Evolutionary conservation across 2,888 invertebrate species (phyloP), one percentile per base, ranked within the genome.

Genomic region (Oxytorus armatus): DNA sequence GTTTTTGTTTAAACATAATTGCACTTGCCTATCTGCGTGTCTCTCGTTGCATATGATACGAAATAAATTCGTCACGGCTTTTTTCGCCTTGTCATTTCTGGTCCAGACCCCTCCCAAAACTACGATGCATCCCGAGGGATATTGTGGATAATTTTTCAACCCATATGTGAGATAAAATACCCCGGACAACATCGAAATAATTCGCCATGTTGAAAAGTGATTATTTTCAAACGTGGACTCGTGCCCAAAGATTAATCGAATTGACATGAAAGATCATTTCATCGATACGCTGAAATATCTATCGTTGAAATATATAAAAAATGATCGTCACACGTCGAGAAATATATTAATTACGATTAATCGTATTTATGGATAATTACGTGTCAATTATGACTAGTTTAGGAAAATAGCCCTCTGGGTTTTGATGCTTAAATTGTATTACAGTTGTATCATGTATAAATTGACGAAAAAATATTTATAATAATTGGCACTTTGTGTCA

Each of bases 161-260:
- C 85, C 89, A 89, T 86, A 85, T 88, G 89, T 65, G 84, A 76
- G 69, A 49, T 49, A 83, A 68, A 86, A 81, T 78, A 86, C 87
- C 88, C 84, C n/a, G n/a, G 86, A 88, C 89, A 88, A 85, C 86
- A 79, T 85, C 66, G 82, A 86, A 89, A 89, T 75, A 81, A 89
- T 90, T 90, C 86, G 88, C 85, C 86, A 84, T 39, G 68, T 33
- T 59, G 33, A 14, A n/a, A 53, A 16, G 18, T 33, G 14, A 36
- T 59, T 29, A 53, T 57, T 59, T 44, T 8, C 18, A 8, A 23
- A 16, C 39, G 18, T 21, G 33, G 44, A 21, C 66, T 72, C 76
- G 75, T 75, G 70, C 69, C 74, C n/a, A 29, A 14, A 70, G 39
- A n/a, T 68, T 42, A 65, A 57, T 81, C 29, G 57, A 49, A 57